Conservation (phyloP, 2,797 vertebrate genomes). For the Pogoniulus pusillus region DNA sequence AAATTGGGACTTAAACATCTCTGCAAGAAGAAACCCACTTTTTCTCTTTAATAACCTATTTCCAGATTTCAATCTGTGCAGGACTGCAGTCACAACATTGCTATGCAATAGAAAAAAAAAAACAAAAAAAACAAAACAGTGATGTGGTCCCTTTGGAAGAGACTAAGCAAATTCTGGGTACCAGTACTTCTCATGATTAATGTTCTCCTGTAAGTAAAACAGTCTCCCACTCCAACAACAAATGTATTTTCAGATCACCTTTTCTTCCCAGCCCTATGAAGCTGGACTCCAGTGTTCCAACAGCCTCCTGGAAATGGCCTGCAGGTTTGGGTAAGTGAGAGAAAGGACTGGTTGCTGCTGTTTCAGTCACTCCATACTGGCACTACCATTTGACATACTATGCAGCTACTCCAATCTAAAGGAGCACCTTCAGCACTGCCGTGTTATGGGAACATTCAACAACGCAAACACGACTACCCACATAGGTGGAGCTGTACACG, state of each 20-base stretch:
- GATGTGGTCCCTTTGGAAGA: neutral
- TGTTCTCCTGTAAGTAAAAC: neutral
- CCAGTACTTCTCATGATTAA: neutral
- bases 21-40: neutral
- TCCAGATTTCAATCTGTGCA: neutral
- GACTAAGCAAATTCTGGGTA: neutral
- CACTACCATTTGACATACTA: conserved; percentile 66
- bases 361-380: neutral
- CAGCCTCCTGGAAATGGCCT: neutral
- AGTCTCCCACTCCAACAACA: neutral
- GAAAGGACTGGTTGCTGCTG: neutral
- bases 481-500: conserved; percentile 61
- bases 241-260: neutral
- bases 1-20: neutral
- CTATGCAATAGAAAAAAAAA: neutral
- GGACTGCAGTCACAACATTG: neutral
- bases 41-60: neutral
- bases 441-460: conserved; percentile 56
- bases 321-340: neutral
- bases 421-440: conserved; percentile 41
- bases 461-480: conserved; percentile 70
- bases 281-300: conserved; percentile 33
- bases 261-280: neutral
- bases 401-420: conserved; percentile 74
- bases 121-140: neutral